Evolutionary conservation across 2,888 invertebrate genomes (phyloP).

Genomic region (Plusia festucae): DNA sequence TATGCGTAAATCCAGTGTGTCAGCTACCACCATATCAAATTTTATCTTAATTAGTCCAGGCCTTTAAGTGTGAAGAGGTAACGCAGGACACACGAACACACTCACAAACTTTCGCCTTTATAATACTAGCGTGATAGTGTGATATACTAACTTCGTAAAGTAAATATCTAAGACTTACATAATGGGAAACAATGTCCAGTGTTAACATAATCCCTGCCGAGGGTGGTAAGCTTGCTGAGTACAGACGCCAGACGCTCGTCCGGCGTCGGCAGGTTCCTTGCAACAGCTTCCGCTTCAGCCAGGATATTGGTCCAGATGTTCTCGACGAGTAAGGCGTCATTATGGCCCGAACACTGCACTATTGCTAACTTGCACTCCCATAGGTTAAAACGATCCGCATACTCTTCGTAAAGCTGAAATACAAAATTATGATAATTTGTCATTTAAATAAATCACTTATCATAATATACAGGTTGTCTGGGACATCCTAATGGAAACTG

Average conservation of each 20-base stretch:
- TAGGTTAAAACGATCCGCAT: constrained; percentile 96
- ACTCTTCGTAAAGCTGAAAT: constrained; percentile 95
- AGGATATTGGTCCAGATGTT: constrained; percentile 97
- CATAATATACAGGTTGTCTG: too few species aligned
- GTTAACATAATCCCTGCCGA: constrained; percentile 94
- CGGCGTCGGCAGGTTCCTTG: constrained; percentile 80
- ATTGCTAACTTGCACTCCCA: constrained; percentile 98
- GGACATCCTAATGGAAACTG: too few species aligned
- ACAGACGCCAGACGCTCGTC: constrained; percentile 91
- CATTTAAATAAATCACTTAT: too few species aligned
- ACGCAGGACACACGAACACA: too few species aligned
- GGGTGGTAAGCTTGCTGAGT: constrained; percentile 93
- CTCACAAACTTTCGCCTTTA: too few species aligned
- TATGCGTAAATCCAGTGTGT: too few species aligned
- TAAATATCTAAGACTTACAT: constrained; percentile 85
- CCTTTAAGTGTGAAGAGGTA: too few species aligned
- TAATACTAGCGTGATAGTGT: too few species aligned
- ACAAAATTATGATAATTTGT: too few species aligned
- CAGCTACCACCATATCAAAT: too few species aligned
- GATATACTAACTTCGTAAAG: too few species aligned
- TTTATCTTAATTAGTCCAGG: too few species aligned
- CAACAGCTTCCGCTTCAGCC: constrained; percentile 88
- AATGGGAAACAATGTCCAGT: constrained; percentile 97
- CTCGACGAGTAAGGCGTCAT: constrained; percentile 96
- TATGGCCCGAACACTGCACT: constrained; percentile 97